Percentiles rank a stretch among this genome's conserved stretches.
Conservation (phyloP, 2,888 invertebrate species). For the Lacanobia wlatinum region DNA sequence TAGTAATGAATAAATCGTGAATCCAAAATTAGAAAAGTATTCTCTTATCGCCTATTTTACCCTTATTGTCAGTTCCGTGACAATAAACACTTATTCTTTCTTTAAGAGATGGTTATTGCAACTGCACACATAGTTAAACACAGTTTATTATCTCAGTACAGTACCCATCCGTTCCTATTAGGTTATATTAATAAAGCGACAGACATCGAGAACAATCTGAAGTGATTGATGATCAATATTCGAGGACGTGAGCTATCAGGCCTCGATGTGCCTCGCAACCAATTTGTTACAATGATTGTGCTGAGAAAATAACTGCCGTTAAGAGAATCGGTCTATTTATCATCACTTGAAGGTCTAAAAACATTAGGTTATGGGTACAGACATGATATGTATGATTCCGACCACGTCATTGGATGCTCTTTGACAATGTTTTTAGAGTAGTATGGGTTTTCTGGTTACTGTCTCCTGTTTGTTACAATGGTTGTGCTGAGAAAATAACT, state of each 20-base stretch:
- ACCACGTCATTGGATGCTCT: neutral
- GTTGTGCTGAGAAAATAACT: conserved; percentile 24
- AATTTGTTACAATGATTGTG: conserved; percentile 38
- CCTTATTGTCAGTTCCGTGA: no score
- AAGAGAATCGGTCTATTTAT: conserved; percentile 13
- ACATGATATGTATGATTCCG: neutral
- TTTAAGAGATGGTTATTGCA: conserved; percentile 4
- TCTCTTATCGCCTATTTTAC: no score
- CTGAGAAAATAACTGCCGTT: conserved; percentile 26
- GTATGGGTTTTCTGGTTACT: no score
- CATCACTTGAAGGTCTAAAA: neutral
- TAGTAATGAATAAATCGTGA: neutral
- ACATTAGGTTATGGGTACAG: neutral
- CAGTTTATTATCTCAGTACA: conserved; percentile 17
- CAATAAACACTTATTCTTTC: no score
- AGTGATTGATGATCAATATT: conserved; percentile 55
- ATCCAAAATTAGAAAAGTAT: no score
- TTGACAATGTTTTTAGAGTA: no score
- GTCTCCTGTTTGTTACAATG: conserved; percentile 20
- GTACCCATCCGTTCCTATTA: conserved; percentile 37
- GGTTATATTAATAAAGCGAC: conserved; percentile 39
- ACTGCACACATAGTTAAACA: conserved; percentile 4
- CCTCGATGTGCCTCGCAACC: conserved; percentile 25
- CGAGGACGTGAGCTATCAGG: conserved; percentile 17
- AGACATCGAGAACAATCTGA: conserved; percentile 38